phyloP scores from a whole-genome alignment of 2,113 vertebrate species.

The Neoarius graeffei region DNA sequence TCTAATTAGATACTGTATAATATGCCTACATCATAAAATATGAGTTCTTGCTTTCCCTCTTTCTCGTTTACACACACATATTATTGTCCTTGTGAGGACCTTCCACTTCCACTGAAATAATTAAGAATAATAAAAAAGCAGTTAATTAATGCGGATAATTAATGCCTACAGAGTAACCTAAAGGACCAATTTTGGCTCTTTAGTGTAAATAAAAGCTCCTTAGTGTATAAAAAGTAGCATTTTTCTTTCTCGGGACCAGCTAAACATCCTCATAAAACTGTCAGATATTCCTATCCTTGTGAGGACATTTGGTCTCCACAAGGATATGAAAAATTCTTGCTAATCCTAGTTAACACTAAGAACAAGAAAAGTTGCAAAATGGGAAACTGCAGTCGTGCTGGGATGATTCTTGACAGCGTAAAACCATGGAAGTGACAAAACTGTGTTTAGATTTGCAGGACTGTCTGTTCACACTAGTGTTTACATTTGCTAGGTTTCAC shows the following conservation, averaged over 20 bases:
- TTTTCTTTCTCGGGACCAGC: not conserved
- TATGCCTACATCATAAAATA: too few species aligned
- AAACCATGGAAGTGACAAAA: not conserved
- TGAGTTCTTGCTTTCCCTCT: too few species aligned
- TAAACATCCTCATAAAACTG: not conserved
- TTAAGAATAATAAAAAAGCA: too few species aligned
- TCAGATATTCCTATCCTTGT: not conserved
- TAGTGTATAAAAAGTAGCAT: too few species aligned
- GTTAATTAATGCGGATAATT: too few species aligned
- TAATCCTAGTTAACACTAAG: not conserved
- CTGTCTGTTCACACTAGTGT: not conserved
- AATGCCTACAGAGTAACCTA: too few species aligned
- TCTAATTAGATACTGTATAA: too few species aligned
- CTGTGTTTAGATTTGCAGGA: not conserved
- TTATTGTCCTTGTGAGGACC: too few species aligned
- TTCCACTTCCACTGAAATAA: too few species aligned
- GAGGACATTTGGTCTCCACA: not conserved
- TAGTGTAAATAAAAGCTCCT: not conserved
- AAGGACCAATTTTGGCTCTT: not conserved
- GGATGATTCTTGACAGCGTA: not conserved
- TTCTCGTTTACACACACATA: too few species aligned
- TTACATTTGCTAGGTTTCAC: not conserved
- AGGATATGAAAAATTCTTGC: not conserved
- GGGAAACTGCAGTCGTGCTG: not conserved
- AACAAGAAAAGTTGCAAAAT: not conserved